A percentile compares a stretch with the other conserved stretches of the same genome.
Conservation (phyloP, 2,113 vertebrate genomes). For the Nicator chloris region DNA sequence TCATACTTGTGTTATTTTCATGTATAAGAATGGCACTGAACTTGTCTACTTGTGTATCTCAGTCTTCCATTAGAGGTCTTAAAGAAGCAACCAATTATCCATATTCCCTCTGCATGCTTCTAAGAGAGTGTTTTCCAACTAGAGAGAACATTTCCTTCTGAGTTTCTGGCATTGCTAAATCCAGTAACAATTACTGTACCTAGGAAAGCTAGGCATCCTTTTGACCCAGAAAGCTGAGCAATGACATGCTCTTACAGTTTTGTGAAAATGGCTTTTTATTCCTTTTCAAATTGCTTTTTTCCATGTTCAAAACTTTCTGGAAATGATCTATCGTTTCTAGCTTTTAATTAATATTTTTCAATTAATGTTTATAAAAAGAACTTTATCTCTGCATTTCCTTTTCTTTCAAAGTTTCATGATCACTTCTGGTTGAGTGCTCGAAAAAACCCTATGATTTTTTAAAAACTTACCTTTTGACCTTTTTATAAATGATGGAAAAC, state of each 20-base stretch:
- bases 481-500: not conserved
- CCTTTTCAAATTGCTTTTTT: not conserved
- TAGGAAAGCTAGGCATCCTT: not conserved
- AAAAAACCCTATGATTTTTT: not conserved
- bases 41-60: not conserved
- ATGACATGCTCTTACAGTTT: not conserved
- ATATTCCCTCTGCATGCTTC: not conserved
- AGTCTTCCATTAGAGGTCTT: not conserved
- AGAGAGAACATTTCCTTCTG: not conserved
- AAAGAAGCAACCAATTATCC: not conserved
- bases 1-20: not conserved
- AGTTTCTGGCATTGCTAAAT: not conserved
- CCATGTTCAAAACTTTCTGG: not conserved
- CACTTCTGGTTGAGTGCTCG: not conserved
- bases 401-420: not conserved
- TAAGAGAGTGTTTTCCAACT: not conserved
- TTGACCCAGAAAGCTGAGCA: not conserved
- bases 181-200: not conserved
- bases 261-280: not conserved
- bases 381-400: not conserved
- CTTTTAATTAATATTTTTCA: not conserved
- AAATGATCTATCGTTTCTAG: not conserved
- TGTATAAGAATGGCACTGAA: not conserved
- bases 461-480: not conserved
- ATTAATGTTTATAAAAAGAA: not conserved